Percentiles rank a stretch among this genome's conserved stretches.
phyloP scores from a whole-genome alignment of 2,113 vertebrate genomes.

The Coregonus clupeaformis region DNA sequence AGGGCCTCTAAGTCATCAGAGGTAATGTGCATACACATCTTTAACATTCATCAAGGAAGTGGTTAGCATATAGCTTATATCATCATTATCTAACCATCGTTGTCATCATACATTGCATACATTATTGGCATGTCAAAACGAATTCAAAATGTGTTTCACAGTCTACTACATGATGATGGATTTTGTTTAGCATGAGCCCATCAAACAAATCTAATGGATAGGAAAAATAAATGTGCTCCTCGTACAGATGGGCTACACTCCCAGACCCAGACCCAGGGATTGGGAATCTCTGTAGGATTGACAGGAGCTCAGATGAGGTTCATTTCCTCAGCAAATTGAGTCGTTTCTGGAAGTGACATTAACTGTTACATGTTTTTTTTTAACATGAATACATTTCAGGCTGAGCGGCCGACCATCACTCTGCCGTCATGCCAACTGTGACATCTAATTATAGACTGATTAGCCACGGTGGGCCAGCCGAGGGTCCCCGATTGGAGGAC shows the following conservation, averaged over 20 bases:
- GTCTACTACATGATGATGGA: not conserved
- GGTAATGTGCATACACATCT: slow-evolving; percentile 12
- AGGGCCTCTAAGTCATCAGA: slow-evolving; percentile 23
- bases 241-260: not conserved
- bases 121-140: not conserved
- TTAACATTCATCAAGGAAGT: not conserved
- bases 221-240: not conserved
- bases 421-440: slow-evolving; percentile 37
- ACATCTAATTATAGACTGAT: slow-evolving; percentile 59
- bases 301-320: slow-evolving; percentile 56
- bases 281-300: slow-evolving; percentile 39
- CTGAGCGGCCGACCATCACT: slow-evolving; percentile 45
- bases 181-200: not conserved
- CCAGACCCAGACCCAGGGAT: slow-evolving; percentile 6
- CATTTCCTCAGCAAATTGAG: slow-evolving; percentile 65
- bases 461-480: slow-evolving; percentile 29
- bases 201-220: not conserved
- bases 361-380: slow-evolving; percentile 50
- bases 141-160: not conserved
- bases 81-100: not conserved
- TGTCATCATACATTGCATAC: not conserved
- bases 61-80: not conserved
- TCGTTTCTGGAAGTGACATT: slow-evolving; percentile 57
- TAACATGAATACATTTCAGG: slow-evolving; percentile 66
- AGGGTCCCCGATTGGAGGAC: slow-evolving; percentile 3